Conservation (phyloP, 1,140 invertebrate species). For the Conopomorpha cramerella region DNA sequence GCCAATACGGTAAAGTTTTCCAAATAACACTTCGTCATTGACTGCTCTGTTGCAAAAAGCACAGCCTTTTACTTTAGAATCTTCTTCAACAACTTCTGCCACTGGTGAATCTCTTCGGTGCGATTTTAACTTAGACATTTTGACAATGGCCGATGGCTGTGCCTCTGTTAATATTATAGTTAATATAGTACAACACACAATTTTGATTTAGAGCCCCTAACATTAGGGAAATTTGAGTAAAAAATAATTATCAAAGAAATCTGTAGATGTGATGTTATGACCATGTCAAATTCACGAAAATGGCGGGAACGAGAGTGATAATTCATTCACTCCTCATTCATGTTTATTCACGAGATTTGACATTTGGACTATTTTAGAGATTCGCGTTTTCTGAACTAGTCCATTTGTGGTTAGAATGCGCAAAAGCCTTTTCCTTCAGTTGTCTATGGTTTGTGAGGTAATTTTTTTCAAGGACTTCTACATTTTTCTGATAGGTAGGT, state of each 20-base stretch:
- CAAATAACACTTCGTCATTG: slow-evolving; percentile 35
- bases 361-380: neutral
- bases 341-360: neutral
- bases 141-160: no score
- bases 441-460: slow-evolving; percentile 38
- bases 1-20: slow-evolving; percentile 39
- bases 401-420: neutral
- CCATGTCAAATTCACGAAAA: no score
- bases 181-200: no score
- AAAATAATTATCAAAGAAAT: slow-evolving; percentile 1
- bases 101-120: slow-evolving; percentile 10
- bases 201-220: neutral
- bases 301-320: neutral
- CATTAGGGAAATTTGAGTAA: neutral
- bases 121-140: no score
- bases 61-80: slow-evolving; percentile 17
- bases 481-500: no score
- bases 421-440: slow-evolving; percentile 3
- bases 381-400: neutral
- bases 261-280: no score
- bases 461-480: slow-evolving; percentile 39
- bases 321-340: neutral
- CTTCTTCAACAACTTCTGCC: slow-evolving; percentile 25
- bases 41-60: slow-evolving; percentile 29
- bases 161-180: no score